Percentiles rank a stretch among this genome's conserved stretches.
phyloP scores from a whole-genome alignment of 2,113 vertebrate genomes.

The Symphodus melops region DNA sequence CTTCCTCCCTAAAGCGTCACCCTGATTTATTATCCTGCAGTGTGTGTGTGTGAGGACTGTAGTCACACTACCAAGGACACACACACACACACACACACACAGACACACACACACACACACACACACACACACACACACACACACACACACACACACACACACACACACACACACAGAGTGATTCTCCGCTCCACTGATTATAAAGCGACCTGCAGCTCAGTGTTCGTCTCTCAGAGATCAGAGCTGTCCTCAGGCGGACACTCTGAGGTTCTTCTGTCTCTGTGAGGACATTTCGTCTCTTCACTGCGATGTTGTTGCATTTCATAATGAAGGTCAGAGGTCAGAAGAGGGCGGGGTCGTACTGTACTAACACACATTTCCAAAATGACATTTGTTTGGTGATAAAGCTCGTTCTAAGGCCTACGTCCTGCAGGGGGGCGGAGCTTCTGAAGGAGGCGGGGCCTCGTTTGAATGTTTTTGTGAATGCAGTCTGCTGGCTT shows the following conservation, averaged over 20 bases:
- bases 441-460: too few relatives aligned
- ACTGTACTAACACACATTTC: too few relatives aligned
- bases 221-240: constrained; percentile 38
- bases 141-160: neutral
- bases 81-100: too few relatives aligned
- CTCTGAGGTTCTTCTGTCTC: neutral
- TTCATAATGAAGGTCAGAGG: neutral
- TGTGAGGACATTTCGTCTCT: neutral
- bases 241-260: neutral
- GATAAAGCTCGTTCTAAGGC: too few relatives aligned
- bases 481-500: too few relatives aligned
- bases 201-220: constrained; percentile 42
- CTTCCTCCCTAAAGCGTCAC: neutral
- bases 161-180: constrained; percentile 2
- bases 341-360: neutral
- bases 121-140: neutral
- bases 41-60: constrained; percentile 1
- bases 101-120: too few relatives aligned
- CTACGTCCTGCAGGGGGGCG: too few relatives aligned
- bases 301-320: neutral
- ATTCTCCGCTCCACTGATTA: constrained; percentile 8
- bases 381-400: too few relatives aligned
- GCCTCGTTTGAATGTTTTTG: too few relatives aligned
- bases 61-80: neutral
- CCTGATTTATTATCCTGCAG: constrained; percentile 61